A percentile compares a stretch with the other conserved stretches of the same genome.
Conservation (phyloP, 2,797 vertebrate species). For the Tenualosa ilisha region DNA sequence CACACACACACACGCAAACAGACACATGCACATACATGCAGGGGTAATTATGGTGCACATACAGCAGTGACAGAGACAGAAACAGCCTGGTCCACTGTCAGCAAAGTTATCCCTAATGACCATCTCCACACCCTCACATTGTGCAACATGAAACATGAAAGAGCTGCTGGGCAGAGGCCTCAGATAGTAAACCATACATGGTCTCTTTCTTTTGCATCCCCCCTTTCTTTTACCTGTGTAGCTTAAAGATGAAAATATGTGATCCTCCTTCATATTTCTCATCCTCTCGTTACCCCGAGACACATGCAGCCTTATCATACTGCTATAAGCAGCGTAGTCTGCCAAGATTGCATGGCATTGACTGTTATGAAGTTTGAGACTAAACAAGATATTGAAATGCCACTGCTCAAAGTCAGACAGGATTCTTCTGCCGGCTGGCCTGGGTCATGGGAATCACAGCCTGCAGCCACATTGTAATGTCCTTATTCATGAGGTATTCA, state of each 20-base stretch:
- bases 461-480: neutral
- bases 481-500: neutral
- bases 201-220: too few species aligned
- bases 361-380: neutral
- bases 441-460: neutral
- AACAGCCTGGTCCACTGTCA: neutral
- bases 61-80: neutral
- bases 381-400: conserved; percentile 18
- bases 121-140: neutral
- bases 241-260: neutral
- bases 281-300: neutral
- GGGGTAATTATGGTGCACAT: neutral
- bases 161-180: neutral
- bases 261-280: neutral
- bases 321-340: neutral
- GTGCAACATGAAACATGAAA: neutral
- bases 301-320: neutral
- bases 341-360: neutral
- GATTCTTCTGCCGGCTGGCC: neutral
- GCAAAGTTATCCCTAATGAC: neutral
- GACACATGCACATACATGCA: too few species aligned
- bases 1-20: too few species aligned
- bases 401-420: neutral
- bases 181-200: too few species aligned
- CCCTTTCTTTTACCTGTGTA: too few species aligned